Conservation (phyloP, 2,888 invertebrate species). For the Epinotia demarniana region DNA sequence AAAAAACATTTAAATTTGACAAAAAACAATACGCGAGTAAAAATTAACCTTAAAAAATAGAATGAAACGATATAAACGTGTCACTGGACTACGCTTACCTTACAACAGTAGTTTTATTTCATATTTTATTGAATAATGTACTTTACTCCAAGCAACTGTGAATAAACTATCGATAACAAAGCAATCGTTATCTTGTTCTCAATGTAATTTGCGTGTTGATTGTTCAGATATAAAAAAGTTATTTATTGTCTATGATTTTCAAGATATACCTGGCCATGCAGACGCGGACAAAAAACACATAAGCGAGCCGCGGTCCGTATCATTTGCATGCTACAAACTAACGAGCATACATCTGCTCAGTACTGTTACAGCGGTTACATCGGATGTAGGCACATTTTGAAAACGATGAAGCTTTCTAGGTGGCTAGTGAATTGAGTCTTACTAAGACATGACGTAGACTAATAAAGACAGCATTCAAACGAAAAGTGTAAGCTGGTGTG, state of each 20-base stretch:
- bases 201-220: conserved; percentile 18
- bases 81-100: no score
- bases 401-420: not conserved
- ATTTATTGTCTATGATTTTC: conserved; percentile 35
- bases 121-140: not conserved
- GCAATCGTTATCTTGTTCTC: not conserved
- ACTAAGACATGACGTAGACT: no score
- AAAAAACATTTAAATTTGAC: no score
- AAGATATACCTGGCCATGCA: conserved; percentile 16
- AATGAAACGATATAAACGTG: no score
- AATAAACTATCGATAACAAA: conserved; percentile 16
- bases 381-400: not conserved
- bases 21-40: no score
- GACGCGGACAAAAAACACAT: conserved; percentile 29
- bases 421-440: not conserved
- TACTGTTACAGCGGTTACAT: not conserved
- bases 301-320: conserved; percentile 14
- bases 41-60: no score
- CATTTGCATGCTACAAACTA: conserved; percentile 28
- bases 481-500: no score
- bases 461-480: no score
- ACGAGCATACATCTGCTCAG: not conserved
- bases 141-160: not conserved
- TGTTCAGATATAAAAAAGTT: conserved; percentile 6
- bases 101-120: no score